Evolutionary conservation across 2,888 invertebrate genomes (phyloP).

Genomic region (Chloroclystis v-ata): DNA sequence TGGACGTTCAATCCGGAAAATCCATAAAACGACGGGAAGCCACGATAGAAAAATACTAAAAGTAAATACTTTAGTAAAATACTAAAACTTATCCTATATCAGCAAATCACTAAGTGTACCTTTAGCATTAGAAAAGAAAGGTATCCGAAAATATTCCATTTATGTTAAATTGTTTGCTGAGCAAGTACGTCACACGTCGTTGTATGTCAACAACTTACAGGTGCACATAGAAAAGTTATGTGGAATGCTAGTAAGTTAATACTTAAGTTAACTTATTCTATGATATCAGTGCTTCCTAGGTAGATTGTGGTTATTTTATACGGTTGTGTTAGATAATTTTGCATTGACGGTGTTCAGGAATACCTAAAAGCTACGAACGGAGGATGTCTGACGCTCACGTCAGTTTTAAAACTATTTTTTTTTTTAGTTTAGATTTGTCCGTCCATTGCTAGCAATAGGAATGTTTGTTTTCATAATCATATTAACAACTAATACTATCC

Average conservation of each 20-base stretch:
- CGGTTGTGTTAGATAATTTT: no score
- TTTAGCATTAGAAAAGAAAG: conserved; percentile 6
- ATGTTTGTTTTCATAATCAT: no score
- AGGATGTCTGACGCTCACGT: neutral
- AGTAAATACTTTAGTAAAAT: no score
- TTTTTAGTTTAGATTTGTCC: neutral
- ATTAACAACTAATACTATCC: no score
- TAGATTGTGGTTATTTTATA: no score
- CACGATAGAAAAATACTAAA: no score
- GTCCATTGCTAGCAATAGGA: neutral
- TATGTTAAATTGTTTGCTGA: conserved; percentile 21
- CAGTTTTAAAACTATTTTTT: neutral
- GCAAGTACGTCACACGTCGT: conserved; percentile 21
- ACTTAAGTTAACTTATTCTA: conserved; percentile 4
- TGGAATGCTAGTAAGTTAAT: conserved; percentile 25
- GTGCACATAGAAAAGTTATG: conserved; percentile 35
- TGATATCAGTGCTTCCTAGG: neutral
- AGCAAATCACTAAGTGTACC: neutral
- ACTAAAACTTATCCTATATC: no score
- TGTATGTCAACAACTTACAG: conserved; percentile 32
- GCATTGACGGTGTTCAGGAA: no score
- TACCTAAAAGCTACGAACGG: no score
- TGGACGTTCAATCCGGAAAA: no score
- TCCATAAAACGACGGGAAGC: no score
- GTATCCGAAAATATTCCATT: conserved; percentile 19